Evolutionary conservation across 2,888 invertebrate genomes (phyloP), one percentile per base, ranked within the genome.

Genomic region (Dorcus parallelipipedus): DNA sequence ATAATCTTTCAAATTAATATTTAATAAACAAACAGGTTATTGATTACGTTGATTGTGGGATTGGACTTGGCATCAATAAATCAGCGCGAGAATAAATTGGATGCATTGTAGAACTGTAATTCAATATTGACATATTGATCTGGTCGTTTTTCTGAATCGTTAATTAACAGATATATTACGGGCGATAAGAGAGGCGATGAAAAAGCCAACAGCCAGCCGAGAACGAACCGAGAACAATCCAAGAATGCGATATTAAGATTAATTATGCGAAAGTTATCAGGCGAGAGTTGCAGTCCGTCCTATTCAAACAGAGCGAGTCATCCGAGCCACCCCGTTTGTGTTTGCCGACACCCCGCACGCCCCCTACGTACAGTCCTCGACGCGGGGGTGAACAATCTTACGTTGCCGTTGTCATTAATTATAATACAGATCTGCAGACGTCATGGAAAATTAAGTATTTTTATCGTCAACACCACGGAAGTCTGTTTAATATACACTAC

Each of bases 231-330:
- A 57, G 67, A 70, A 67, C 73, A 73, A 75, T 74, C 67, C 73
- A 73, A 74, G 76, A 76, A 77, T 76, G 73, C 69, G 73, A 75
- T 76, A 77, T 77, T 74, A 77, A 77, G 77, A 77, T 77, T 76
- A 76, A 76, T 77, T 74, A 76, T 74, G 66, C 60, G 60, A 63
- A 59, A 58, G 64, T 57, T 60, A 54, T 56, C 58, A 52, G 58
- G 49, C 49, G 56, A 50, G 69, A 72, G 67, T 68, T 69, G 65
- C 70, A 66, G 71, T 65, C 66, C 69, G 73, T 76, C 75, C 76
- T 76, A 73, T 76, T 74, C 75, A 76, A 76, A 77, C 75, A 76
- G 73, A 73, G 69, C 71, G 70, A 75, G 73, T 76, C 75, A 75
- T 75, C 71, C 50, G 52, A 53, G 62, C 63, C 55, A 63, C 63